A percentile compares a stretch with the other conserved stretches of the same genome.
These are phyloP conservation scores for Poeciliopsis paucimaculata DNA, from an alignment of 2,797 vertebrate species.

Conservation along the genomic window DNA sequence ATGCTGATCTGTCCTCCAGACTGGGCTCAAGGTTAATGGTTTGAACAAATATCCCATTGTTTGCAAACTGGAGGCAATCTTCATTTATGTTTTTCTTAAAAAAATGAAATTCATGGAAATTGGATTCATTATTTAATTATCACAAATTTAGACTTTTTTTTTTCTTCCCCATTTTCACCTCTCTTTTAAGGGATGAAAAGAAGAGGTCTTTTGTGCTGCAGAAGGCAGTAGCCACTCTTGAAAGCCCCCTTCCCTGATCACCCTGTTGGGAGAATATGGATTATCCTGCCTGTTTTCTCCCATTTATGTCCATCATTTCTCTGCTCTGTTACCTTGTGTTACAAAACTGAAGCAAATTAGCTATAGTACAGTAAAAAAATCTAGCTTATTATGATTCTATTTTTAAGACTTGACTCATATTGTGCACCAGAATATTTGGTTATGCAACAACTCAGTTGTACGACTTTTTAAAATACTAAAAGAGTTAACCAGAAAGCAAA, in stretches of 20 bases:
- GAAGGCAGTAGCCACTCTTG: conserved; percentile 58
- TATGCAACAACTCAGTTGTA: neutral
- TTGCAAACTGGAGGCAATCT: conserved; percentile 16
- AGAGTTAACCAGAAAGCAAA: conserved; percentile 2
- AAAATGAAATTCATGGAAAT: neutral
- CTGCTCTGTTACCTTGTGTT: conserved; percentile 17
- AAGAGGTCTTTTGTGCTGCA: conserved; percentile 42
- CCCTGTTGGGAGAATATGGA: conserved; percentile 76
- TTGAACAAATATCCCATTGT: conserved; percentile 33
- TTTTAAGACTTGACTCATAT: neutral
- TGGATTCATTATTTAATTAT: conserved; percentile 10
- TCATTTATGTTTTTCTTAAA: neutral
- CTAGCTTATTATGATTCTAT: neutral
- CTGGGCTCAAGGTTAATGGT: conserved; percentile 65
- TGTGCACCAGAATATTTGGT: conserved; percentile 2
- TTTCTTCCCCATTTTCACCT: conserved; percentile 8
- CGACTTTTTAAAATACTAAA: conserved; percentile 6
- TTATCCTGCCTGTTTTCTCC: conserved; percentile 50
- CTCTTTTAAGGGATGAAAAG: conserved; percentile 37
- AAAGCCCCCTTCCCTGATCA: conserved; percentile 61
- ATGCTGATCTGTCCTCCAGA: conserved; percentile 52
- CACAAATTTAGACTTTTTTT: conserved; percentile 20
- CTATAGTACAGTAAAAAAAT: neutral
- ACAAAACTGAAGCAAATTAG: neutral
- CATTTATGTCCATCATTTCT: conserved; percentile 27